phyloP scores from a whole-genome alignment of 2,797 vertebrate species.

The Acanthurus lineatus region DNA sequence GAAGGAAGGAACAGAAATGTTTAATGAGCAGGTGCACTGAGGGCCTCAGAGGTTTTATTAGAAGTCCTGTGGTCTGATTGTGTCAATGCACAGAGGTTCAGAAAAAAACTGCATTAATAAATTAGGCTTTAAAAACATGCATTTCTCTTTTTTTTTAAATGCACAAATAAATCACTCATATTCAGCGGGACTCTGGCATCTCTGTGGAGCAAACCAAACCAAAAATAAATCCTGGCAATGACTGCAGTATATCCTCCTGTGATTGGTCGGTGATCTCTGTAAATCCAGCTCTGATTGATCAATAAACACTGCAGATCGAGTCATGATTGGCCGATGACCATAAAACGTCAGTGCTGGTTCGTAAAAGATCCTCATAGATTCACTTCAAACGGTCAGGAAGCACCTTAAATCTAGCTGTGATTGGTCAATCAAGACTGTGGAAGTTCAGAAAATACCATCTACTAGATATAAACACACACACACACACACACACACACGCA shows the following conservation, averaged over 20 bases:
- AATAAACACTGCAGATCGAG: conserved; percentile 21
- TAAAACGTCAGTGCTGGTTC: conserved; percentile 9
- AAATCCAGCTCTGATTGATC: conserved; percentile 61
- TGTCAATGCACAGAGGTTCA: conserved; percentile 31
- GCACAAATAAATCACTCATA: conserved; percentile 18
- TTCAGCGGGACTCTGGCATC: neutral
- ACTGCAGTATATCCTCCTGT: conserved; percentile 33
- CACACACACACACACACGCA: neutral
- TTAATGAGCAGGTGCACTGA: conserved; percentile 46
- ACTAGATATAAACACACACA: neutral
- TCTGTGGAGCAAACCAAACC: conserved; percentile 2
- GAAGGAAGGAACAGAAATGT: conserved; percentile 16
- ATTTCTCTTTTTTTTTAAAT: conserved; percentile 6
- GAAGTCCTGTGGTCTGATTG: conserved; percentile 49
- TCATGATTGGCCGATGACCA: conserved; percentile 29
- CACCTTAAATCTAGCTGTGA: conserved; percentile 51
- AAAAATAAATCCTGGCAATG: conserved; percentile 19
- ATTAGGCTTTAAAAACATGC: neutral
- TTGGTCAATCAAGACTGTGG: conserved; percentile 44
- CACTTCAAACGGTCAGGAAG: conserved; percentile 15
- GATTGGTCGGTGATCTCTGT: conserved; percentile 45
- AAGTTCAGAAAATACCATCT: conserved; percentile 14
- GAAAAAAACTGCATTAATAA: conserved; percentile 14
- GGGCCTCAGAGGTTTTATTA: conserved; percentile 23
- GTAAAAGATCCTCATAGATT: conserved; percentile 20